Conservation (phyloP, 1,140 invertebrate species). For the Neuroterus valhalla region DNA sequence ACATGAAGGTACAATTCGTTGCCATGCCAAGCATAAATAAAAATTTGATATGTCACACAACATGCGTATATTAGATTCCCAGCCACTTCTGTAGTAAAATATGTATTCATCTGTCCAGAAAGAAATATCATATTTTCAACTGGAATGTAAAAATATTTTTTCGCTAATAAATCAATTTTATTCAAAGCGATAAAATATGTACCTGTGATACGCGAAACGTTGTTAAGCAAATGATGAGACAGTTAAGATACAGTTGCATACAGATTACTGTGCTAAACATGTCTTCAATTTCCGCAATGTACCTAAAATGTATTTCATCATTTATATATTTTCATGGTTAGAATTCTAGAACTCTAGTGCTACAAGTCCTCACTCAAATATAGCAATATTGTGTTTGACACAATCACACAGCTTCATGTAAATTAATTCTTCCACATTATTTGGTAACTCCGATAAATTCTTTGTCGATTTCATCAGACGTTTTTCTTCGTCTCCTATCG, state of each 20-base stretch:
- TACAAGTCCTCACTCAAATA: conserved; percentile 50
- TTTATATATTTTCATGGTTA: neutral
- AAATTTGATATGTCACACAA: conserved; percentile 76
- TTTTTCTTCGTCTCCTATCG: conserved; percentile 13
- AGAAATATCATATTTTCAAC: too few relatives aligned
- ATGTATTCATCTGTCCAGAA: conserved; percentile 39
- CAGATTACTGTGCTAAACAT: neutral
- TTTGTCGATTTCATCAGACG: neutral
- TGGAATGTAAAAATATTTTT: too few relatives aligned
- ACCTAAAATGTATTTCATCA: neutral
- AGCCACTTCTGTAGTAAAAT: conserved; percentile 66
- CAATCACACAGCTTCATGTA: conserved; percentile 45
- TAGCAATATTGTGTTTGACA: conserved; percentile 49
- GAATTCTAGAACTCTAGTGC: neutral
- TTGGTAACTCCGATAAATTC: neutral
- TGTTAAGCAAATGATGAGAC: neutral
- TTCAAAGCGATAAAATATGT: neutral
- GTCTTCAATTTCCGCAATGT: neutral
- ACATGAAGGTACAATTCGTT: conserved; percentile 21
- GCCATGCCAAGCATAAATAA: conserved; percentile 43
- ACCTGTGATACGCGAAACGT: neutral
- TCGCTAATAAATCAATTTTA: too few relatives aligned
- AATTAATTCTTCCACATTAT: neutral
- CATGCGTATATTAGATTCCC: conserved; percentile 72
- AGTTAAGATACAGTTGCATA: neutral